phyloP scores from a whole-genome alignment of 2,113 vertebrate species.

The Tricholaema leucomelas region DNA sequence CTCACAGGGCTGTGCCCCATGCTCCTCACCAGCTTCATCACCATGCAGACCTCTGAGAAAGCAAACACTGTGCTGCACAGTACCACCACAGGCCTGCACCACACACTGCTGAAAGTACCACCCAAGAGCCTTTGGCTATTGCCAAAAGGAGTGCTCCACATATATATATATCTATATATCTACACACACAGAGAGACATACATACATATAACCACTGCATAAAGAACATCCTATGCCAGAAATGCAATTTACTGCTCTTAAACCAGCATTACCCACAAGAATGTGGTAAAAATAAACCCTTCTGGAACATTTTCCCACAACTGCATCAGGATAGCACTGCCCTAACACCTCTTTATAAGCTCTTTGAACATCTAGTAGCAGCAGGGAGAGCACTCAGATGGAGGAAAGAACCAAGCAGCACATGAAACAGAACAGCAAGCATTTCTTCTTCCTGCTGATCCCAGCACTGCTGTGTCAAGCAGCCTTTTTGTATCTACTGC shows the following conservation, averaged over 20 bases:
- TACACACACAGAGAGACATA: no score
- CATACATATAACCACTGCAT: slow-evolving; percentile 46
- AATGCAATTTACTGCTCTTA: slow-evolving; percentile 11
- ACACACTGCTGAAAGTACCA: neutral
- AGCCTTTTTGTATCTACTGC: neutral
- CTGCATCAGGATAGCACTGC: neutral
- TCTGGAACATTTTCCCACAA: slow-evolving; percentile 26
- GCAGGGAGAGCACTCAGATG: neutral
- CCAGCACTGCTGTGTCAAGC: neutral
- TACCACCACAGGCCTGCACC: slow-evolving; percentile 18
- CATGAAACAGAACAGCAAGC: neutral
- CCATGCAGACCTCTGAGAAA: neutral
- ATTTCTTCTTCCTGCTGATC: neutral
- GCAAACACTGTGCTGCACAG: neutral
- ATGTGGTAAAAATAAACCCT: slow-evolving; percentile 37
- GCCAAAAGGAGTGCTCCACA: neutral
- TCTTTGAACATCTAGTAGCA: neutral
- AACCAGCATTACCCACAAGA: slow-evolving; percentile 27
- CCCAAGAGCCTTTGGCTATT: slow-evolving; percentile 5
- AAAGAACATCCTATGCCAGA: slow-evolving; percentile 22
- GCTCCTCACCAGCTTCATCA: no score
- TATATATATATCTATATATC: no score
- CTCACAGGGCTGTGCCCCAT: no score
- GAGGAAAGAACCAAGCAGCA: neutral
- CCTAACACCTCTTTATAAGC: slow-evolving; percentile 5